Conservation (phyloP, 2,113 vertebrate genomes). For the Chloroceryle aenea region DNA sequence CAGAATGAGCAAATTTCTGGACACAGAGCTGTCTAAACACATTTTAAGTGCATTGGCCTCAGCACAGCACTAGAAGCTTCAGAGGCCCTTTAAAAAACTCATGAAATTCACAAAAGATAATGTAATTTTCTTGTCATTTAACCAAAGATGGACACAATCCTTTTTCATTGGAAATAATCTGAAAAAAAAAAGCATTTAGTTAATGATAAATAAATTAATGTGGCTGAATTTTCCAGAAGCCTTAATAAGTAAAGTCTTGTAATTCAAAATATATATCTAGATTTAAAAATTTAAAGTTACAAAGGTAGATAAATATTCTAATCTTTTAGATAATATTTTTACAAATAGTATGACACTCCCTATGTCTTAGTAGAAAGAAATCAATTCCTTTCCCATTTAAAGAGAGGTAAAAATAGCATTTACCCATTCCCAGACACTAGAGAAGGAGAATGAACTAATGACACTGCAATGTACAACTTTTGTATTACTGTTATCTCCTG, state of each 20-base stretch:
- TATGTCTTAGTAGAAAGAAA: neutral
- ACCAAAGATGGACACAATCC: neutral
- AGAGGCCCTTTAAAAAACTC: neutral
- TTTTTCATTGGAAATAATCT: neutral
- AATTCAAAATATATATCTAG: neutral
- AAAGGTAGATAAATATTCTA: neutral
- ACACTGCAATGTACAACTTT: neutral
- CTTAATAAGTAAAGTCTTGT: neutral
- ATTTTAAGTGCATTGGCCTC: neutral
- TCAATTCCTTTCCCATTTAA: neutral
- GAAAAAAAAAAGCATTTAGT: neutral
- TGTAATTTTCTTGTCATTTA: neutral
- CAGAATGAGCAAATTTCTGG: neutral
- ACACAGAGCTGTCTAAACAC: neutral
- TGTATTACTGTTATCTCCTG: neutral
- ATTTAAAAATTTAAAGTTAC: neutral
- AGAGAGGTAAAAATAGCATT: neutral
- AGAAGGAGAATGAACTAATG: neutral
- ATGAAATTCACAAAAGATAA: neutral
- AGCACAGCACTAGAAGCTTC: neutral
- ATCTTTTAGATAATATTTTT: neutral
- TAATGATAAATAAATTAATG: neutral
- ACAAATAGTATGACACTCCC: neutral
- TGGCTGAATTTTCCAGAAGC: neutral
- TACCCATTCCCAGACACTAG: neutral